Conservation (phyloP, 2,113 vertebrate species). For the Mustela nigripes region DNA sequence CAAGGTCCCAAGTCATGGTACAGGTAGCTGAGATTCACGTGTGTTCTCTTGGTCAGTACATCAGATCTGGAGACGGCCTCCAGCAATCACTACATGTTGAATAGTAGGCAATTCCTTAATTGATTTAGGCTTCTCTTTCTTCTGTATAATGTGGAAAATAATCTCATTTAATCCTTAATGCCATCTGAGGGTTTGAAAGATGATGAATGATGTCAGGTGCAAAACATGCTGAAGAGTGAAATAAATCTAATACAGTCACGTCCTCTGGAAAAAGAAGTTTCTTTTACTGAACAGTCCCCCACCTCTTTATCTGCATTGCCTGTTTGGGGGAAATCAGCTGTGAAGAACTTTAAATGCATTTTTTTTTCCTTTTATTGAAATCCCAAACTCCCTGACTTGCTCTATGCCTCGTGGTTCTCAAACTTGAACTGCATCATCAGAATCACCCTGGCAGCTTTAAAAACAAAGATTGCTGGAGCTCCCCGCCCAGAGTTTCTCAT, state of each 20-base stretch:
- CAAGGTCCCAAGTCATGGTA: background rate
- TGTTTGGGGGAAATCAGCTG: background rate
- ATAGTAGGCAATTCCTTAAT: background rate
- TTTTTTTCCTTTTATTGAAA: background rate
- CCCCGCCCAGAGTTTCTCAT: background rate
- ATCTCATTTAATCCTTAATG: background rate
- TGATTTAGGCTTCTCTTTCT: background rate
- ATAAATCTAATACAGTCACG: background rate
- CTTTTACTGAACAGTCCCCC: background rate
- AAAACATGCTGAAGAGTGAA: background rate
- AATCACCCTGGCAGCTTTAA: background rate
- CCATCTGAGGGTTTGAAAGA: background rate
- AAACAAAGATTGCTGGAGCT: background rate
- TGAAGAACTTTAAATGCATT: background rate
- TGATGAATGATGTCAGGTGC: background rate
- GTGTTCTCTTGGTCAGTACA: background rate
- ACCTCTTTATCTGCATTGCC: background rate
- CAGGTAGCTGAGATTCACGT: accelerated
- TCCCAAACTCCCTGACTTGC: background rate
- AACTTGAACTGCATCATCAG: background rate
- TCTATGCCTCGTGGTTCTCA: background rate
- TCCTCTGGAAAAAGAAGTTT: constrained; percentile 50
- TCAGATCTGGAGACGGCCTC: background rate
- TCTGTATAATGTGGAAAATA: background rate
- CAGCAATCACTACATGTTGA: background rate